Evolutionary conservation across 2,888 invertebrate species (phyloP).

Genomic region (Tenthredo mesomela): DNA sequence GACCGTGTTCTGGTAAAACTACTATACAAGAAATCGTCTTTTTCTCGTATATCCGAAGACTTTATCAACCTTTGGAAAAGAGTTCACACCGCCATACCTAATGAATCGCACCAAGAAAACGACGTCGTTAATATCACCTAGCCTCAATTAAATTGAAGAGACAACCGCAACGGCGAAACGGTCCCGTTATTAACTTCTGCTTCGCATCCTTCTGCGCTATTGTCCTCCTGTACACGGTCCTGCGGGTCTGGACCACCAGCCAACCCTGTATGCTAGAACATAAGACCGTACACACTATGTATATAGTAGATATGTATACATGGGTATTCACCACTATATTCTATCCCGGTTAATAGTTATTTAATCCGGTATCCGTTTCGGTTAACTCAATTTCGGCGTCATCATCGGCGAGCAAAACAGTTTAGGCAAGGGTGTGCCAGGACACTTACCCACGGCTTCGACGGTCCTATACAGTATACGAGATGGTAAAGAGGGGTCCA

Average conservation of each 20-base stretch:
- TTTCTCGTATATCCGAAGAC: not conserved
- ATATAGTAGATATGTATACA: not conserved
- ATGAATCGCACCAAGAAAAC: not conserved
- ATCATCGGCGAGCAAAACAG: constrained; percentile 72
- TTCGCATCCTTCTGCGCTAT: constrained; percentile 37
- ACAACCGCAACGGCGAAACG: constrained; percentile 27
- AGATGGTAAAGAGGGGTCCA: constrained; percentile 54
- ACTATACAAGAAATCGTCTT: not conserved
- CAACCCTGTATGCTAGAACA: not conserved
- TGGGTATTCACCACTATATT: constrained; percentile 26
- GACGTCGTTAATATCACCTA: constrained; percentile 33
- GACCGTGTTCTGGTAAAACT: constrained; percentile 10
- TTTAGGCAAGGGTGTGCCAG: constrained; percentile 58
- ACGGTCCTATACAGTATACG: constrained; percentile 37
- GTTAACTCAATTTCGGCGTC: constrained; percentile 74
- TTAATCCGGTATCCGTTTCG: constrained; percentile 74
- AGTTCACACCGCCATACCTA: not conserved
- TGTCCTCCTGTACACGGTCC: constrained; percentile 27
- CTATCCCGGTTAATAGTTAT: constrained; percentile 68
- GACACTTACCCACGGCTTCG: constrained; percentile 33
- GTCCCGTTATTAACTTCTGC: constrained; percentile 43
- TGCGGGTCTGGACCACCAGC: constrained; percentile 23
- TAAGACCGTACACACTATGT: not conserved
- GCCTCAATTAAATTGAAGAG: constrained; percentile 41
- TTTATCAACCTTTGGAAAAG: not conserved